A percentile compares a stretch with the other conserved stretches of the same genome.
Conservation (phyloP, 2,797 vertebrate species). For the Rhinoraja longicauda region DNA sequence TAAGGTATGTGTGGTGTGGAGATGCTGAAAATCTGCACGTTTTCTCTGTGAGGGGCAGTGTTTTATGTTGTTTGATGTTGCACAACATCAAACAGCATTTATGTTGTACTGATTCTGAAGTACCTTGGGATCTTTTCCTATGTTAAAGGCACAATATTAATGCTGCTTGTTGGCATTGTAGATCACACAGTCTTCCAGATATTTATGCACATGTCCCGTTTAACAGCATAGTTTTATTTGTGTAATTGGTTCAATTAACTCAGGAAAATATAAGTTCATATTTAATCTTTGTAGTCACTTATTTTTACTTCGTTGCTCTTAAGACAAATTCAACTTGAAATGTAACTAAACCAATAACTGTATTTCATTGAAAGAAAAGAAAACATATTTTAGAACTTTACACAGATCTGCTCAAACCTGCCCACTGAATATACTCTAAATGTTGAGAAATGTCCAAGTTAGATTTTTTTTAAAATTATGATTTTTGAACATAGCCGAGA, state of each 20-base stretch:
- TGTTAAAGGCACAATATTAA: background rate
- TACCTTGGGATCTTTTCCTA: background rate
- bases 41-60: too few species aligned
- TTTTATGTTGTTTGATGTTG: background rate
- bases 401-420: too few species aligned
- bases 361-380: slow-evolving; percentile 14
- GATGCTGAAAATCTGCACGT: background rate
- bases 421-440: background rate
- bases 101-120: background rate
- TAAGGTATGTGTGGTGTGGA: background rate
- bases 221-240: background rate
- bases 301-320: background rate
- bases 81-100: too few species aligned
- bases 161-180: background rate
- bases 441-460: background rate
- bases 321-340: slow-evolving; percentile 35
- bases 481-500: too few species aligned
- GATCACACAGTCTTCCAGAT: background rate
- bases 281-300: background rate
- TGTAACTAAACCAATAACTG: slow-evolving; percentile 20
- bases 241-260: background rate
- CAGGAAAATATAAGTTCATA: background rate
- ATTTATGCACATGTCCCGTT: background rate
- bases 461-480: background rate
- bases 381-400: background rate